Evolutionary conservation across 2,797 vertebrate species (phyloP), one percentile per base, ranked within the genome.

Genomic region (Notolabrus celidotus): DNA sequence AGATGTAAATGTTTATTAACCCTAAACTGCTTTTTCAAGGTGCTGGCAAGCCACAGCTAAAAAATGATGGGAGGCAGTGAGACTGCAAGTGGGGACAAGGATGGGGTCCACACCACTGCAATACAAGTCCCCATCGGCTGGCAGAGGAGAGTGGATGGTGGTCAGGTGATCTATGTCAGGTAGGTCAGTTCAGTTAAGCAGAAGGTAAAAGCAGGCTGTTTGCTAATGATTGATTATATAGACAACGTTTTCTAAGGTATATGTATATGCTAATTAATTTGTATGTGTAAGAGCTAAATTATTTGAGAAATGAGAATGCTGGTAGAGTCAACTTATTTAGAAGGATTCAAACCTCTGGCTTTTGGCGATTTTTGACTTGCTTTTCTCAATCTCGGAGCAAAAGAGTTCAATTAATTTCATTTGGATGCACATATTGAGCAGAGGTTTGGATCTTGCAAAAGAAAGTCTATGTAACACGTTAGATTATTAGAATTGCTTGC

Each of bases 21-120:
- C 20, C 9, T 29, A 59, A 19, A 7, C 20, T 81, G 29, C 34
- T 68, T 50, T 85, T 69, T 29, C 57, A 80, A 97, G 97, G 96
- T 94, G 90, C 94, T 94, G 86, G 91, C 95, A 95, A 87, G 91
- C 89, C 82, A 90, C 92, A 93, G 93, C 91, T 88, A 92, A 95
- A 96, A 95, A 96, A 98, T 97, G 96, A 98, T 96, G 94, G 96
- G 96, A 86, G 94, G 95, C 89, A 96, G 95, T 96, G 96, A 96
- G 92, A 94, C 94, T 94, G 92, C 94, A 86, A 93, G 92, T 93
- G 95, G 96, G 92, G 95, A 96, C 93, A 96, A 94, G 93, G 96
- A 95, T 94, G 96, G 94, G 84, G 92, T 92, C 90, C 89, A 93
- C 84, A 89, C 90, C 42, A 82, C 90, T 88, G 94, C 95, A 72